Evolutionary conservation across 2,113 vertebrate genomes (phyloP).

Genomic region (Myocastor coypus): DNA sequence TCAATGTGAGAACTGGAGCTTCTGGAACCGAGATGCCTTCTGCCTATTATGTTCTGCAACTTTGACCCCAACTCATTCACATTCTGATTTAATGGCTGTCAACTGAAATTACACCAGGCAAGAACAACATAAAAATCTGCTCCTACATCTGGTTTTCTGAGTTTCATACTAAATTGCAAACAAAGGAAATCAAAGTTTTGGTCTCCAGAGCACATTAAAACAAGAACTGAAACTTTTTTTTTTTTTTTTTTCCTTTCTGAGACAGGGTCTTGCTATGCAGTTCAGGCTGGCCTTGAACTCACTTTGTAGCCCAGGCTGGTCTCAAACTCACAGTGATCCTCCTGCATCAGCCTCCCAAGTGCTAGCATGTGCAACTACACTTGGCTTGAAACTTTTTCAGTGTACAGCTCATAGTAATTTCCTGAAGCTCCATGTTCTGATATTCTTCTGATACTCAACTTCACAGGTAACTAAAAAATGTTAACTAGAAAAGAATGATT

Average conservation of each 20-base stretch:
- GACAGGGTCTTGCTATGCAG: too few relatives aligned
- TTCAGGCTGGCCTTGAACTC: too few relatives aligned
- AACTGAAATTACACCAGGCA: slow-evolving; percentile 10
- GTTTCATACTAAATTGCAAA: slow-evolving; percentile 3
- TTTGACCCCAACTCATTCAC: neutral
- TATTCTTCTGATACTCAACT: neutral
- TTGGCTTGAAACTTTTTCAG: neutral
- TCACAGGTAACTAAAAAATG: slow-evolving; percentile 3
- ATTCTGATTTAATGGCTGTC: neutral
- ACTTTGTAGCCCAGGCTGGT: too few relatives aligned
- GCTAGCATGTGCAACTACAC: too few relatives aligned
- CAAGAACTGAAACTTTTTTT: neutral
- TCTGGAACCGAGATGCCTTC: neutral
- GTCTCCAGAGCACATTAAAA: neutral
- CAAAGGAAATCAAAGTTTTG: neutral
- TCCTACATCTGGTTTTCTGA: neutral
- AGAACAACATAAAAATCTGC: slow-evolving; percentile 2
- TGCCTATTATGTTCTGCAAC: neutral
- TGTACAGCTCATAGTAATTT: neutral
- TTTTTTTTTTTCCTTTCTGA: too few relatives aligned
- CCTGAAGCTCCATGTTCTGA: neutral
- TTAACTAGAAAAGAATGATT: neutral
- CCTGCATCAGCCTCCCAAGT: too few relatives aligned
- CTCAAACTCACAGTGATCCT: too few relatives aligned
- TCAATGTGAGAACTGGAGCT: neutral